Evolutionary conservation across 2,797 vertebrate genomes (phyloP), one percentile per base, ranked within the genome.

Genomic region (Hemibagrus guttatus): DNA sequence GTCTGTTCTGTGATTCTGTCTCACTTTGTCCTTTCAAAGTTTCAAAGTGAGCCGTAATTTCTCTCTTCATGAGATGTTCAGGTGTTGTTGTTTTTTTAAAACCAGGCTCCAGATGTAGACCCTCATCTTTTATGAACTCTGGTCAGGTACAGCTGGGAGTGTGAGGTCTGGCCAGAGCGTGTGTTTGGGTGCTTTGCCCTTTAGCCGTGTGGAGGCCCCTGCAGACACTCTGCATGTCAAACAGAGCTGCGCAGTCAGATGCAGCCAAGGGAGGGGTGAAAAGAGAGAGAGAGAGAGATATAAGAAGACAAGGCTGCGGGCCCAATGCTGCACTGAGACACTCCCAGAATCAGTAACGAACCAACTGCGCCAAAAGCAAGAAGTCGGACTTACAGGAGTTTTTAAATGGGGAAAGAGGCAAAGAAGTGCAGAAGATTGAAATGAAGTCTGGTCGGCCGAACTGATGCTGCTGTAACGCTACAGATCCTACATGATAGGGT

Each of bases 181-280:
- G 85, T 89, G 89, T 88, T 94, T 94, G 93, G 94, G 94, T 93
- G 90, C 93, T 91, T 92, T 95, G 95, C 95, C 95, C 95, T 96
- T 96, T 96, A 95, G 94, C 95, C 91, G 92, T 94, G 94, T 93
- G 94, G 92, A 85, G 64, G 95, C 94, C 94, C 94, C 94, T 90
- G 90, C 91, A 93, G 95, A 94, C 93, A 91, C 93, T 91, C 94
- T 95, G 95, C 95, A 96, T 96, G 94, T 93, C 94, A 96, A 96
- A 87, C 94, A 95, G 94, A 94, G 92, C 93, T 93, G 94, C 92
- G 93, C 94, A 95, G 94, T 94, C 93, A 94, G 92, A 95, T 91
- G 92, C 92, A 93, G 93, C 92, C 91, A n/a, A 42, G 90, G 89
- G 88, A 89, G 64, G 91, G 88, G 66, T 83, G 72, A 58, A 59